Conservation (phyloP, 2,113 vertebrate species). For the Actenoides hombroni region DNA sequence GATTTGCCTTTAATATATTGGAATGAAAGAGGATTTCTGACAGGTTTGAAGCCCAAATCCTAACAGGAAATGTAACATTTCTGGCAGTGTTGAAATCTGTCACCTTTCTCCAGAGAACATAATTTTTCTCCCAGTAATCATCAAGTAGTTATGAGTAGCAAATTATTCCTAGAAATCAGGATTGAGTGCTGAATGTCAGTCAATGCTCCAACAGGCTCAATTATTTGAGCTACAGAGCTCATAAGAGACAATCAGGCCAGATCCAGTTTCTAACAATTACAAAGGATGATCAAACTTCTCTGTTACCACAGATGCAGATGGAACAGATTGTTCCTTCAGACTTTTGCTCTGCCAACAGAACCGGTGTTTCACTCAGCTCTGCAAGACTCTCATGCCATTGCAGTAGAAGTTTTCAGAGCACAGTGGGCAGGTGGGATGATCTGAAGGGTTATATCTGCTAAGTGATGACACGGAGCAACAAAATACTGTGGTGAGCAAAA, state of each 20-base stretch:
- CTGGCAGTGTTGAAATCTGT: not conserved
- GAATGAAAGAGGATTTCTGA: not conserved
- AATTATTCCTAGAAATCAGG: slow-evolving; percentile 30
- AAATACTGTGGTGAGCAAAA: not conserved
- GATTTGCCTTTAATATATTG: not conserved
- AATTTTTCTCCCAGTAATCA: not conserved
- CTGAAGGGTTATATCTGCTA: not conserved
- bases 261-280: not conserved
- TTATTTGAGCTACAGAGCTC: not conserved
- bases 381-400: not conserved
- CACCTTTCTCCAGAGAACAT: not conserved
- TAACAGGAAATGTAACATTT: not conserved
- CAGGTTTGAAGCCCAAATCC: not conserved
- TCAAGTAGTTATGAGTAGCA: not conserved
- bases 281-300: not conserved
- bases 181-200: not conserved
- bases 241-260: not conserved
- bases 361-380: not conserved
- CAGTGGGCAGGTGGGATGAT: not conserved
- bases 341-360: not conserved
- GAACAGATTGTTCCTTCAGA: slow-evolving; percentile 35
- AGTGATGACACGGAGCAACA: not conserved
- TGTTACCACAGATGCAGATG: not conserved
- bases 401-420: not conserved
- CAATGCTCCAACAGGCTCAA: not conserved